Base-by-base conservation (phyloP, 2,888 invertebrate species). In the Drosophila neonasuta region DNA sequence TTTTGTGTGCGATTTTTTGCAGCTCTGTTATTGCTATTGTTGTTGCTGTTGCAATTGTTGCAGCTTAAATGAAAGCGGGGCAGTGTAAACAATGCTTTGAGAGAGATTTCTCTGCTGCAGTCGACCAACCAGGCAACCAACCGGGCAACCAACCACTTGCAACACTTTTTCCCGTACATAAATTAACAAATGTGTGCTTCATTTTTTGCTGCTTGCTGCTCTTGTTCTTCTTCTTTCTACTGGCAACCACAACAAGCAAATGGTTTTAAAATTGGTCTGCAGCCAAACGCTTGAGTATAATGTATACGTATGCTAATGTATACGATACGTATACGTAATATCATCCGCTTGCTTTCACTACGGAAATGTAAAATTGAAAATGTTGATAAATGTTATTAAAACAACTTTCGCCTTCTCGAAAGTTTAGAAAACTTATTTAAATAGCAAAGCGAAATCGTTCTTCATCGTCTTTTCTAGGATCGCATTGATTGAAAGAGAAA, bases 51-150 rank as follows among this genome's bases (percentile, higher is more conserved):
- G 57, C 77, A 70, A 57, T 74, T 80, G 75, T 69, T 59, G 79
- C 76, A 74, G 29, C 58, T 50, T 65, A 74, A 77, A 73, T 66
- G 71, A 75, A 79, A 77, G 52, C 57, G 55, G 49, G 46, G 52
- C 77, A 70, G 45, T 42, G 54, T 75, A 79, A 80, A 81, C 80
- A 80, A 79, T 68, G 79, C 71, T 58, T 50, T 48, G 50, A 61
- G 62, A 67, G 70, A 67, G 70, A 71, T 76, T 70, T 66, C 52
- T 44, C 54, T 42, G 63, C 57, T 41, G 61, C 24, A 36, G 10
- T 17, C 49, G 57, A 46, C 34, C 59, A 32, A 24, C 24, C 24
- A 24, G 24, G 24, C 24, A 42, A 8, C 45, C 20, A 13, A 8
- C 45, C 20, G n/a, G 13, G 13, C 13, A 13, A 13, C 15, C 49